These are phyloP conservation scores for Drosophila algonquin DNA, from an alignment of 2,888 invertebrate genomes.

Conservation along the genomic window DNA sequence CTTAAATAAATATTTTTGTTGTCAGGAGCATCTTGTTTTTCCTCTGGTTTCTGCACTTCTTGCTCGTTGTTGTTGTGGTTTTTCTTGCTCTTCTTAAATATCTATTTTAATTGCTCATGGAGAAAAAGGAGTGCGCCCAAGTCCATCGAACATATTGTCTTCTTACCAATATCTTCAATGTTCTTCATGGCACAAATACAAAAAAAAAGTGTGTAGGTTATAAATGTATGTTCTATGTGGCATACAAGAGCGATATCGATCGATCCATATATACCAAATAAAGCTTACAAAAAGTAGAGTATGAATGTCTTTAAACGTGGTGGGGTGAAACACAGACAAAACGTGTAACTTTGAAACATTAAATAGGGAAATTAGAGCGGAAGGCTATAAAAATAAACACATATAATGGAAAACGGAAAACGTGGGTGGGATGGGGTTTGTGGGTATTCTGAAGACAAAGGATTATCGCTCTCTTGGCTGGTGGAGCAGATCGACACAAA, in stretches of 20 bases:
- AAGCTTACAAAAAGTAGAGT: conserved; percentile 58
- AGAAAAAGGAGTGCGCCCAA: conserved; percentile 34
- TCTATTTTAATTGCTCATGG: conserved; percentile 46
- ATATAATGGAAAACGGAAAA: conserved; percentile 6
- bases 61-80: conserved; percentile 35
- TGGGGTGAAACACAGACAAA: conserved; percentile 8
- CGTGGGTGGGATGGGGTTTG: neutral
- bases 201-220: conserved; percentile 30
- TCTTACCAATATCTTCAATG: conserved; percentile 61
- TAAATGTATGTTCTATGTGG: conserved; percentile 68
- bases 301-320: neutral
- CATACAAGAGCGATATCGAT: conserved; percentile 18
- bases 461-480: conserved; percentile 9
- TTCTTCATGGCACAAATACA: conserved; percentile 51
- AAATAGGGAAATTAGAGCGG: neutral
- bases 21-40: conserved; percentile 27
- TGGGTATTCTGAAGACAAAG: conserved; percentile 16
- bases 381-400: neutral
- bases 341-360: conserved; percentile 17
- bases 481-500: conserved; percentile 31
- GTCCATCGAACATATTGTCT: conserved; percentile 61
- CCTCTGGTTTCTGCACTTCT: conserved; percentile 41
- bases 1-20: conserved; percentile 54
- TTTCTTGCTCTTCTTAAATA: conserved; percentile 52
- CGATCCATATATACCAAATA: conserved; percentile 56